These are phyloP conservation scores for Drosophila borborema DNA, from an alignment of 2,888 invertebrate species.

Conservation along the genomic window DNA sequence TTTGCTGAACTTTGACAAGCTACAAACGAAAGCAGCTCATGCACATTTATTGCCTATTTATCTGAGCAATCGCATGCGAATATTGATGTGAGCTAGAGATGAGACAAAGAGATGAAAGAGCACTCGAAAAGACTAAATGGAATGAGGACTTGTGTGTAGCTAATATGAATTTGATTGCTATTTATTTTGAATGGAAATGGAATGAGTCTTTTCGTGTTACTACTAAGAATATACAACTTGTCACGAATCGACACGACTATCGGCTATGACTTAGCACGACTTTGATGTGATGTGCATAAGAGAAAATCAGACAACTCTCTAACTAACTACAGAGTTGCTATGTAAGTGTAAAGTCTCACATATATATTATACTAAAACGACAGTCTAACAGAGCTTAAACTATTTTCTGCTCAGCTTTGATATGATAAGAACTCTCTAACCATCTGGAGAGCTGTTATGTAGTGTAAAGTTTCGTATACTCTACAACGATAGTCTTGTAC, in stretches of 20 bases:
- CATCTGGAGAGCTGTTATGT: no score
- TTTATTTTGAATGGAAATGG: neutral
- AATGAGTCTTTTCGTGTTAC: neutral
- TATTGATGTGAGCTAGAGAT: constrained; percentile 26
- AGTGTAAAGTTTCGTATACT: no score
- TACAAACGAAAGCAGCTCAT: constrained; percentile 49
- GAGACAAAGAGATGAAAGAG: neutral
- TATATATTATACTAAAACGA: no score
- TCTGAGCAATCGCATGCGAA: constrained; percentile 53
- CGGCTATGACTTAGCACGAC: neutral
- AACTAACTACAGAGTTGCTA: no score
- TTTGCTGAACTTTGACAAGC: constrained; percentile 50
- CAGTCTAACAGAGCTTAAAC: no score
- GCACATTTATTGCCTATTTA: constrained; percentile 77
- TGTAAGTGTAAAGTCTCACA: no score
- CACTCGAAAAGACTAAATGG: neutral
- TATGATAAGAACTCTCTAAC: no score
- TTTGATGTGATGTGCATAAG: neutral
- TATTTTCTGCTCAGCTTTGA: no score
- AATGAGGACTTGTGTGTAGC: neutral
- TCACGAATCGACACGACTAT: neutral
- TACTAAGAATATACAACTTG: neutral
- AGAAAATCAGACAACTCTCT: no score
- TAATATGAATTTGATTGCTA: neutral
- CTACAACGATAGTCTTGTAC: no score